A percentile compares a stretch with the other conserved stretches of the same genome.
Conservation (phyloP, 2,888 invertebrate genomes). For the Caenorhabditis plicata region DNA sequence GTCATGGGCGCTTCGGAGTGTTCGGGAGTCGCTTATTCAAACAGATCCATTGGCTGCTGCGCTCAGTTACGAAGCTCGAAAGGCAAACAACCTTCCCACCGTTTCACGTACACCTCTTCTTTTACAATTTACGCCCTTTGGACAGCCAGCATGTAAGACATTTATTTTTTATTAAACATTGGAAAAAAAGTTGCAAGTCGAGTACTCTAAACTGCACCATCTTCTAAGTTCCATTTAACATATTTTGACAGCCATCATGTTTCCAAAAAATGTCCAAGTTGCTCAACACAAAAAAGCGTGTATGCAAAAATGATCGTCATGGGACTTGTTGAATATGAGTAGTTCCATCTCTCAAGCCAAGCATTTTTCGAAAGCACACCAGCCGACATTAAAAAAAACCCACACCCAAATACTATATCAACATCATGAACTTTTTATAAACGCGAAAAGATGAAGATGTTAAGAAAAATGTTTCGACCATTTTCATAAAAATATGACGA, state of each 20-base stretch:
- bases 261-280: too few relatives aligned
- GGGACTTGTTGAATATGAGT: conserved; percentile 42
- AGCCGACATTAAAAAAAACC: too few relatives aligned
- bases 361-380: too few relatives aligned
- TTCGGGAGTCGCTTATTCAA: conserved; percentile 52
- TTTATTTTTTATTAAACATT: not conserved
- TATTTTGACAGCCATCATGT: too few relatives aligned
- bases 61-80: conserved; percentile 35
- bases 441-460: not conserved
- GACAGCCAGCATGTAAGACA: conserved; percentile 39
- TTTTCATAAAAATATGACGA: too few relatives aligned
- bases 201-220: not conserved
- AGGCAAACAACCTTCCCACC: conserved; percentile 31
- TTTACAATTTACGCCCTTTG: conserved; percentile 53
- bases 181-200: not conserved
- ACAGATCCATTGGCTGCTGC: conserved; percentile 52
- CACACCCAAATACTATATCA: too few relatives aligned
- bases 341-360: too few relatives aligned
- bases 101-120: conserved; percentile 48
- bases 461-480: too few relatives aligned
- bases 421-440: too few relatives aligned
- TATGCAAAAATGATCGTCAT: conserved; percentile 27
- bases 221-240: not conserved
- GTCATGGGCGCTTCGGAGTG: conserved; percentile 50
- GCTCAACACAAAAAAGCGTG: not conserved